Evolutionary conservation across 2,888 invertebrate species (phyloP).

Genomic region (Ectemnius continuus): DNA sequence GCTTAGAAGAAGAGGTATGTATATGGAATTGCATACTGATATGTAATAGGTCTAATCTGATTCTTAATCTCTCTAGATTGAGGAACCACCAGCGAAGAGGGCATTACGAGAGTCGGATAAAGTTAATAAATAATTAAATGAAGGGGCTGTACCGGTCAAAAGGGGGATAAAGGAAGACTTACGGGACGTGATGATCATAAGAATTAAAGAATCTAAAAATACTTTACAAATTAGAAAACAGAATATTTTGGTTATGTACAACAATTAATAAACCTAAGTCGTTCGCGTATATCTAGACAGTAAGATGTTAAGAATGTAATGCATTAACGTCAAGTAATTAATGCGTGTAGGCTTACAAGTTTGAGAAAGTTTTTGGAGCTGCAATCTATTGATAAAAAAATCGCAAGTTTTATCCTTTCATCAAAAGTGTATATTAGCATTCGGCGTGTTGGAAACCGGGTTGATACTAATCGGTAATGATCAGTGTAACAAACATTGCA

Average conservation of each 20-base stretch:
- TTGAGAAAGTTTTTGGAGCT: conserved; percentile 39
- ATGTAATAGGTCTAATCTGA: not conserved
- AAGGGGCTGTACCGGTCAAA: conserved; percentile 56
- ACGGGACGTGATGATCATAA: conserved; percentile 65
- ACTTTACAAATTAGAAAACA: conserved; percentile 76
- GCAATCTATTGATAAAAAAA: conserved; percentile 37
- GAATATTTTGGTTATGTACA: conserved; percentile 77
- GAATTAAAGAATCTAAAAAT: conserved; percentile 67
- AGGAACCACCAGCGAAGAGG: conserved; percentile 76
- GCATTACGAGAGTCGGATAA: conserved; percentile 76
- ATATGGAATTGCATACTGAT: conserved; percentile 5
- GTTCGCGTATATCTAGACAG: conserved; percentile 74
- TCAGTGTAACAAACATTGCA: too few species aligned
- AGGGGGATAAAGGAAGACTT: conserved; percentile 55
- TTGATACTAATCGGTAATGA: not conserved
- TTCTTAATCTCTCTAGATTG: conserved; percentile 64
- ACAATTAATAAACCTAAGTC: conserved; percentile 75
- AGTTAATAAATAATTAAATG: conserved; percentile 74
- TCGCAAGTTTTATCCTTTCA: conserved; percentile 7
- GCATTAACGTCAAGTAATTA: conserved; percentile 64
- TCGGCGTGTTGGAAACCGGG: not conserved
- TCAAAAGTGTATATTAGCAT: not conserved
- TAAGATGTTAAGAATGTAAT: conserved; percentile 72
- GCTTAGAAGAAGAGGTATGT: conserved; percentile 81
- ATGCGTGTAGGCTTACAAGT: conserved; percentile 58